Percentiles rank a stretch among this genome's conserved stretches.
Conservation (phyloP, 2,797 vertebrate genomes). For the Psittacula derbiana region DNA sequence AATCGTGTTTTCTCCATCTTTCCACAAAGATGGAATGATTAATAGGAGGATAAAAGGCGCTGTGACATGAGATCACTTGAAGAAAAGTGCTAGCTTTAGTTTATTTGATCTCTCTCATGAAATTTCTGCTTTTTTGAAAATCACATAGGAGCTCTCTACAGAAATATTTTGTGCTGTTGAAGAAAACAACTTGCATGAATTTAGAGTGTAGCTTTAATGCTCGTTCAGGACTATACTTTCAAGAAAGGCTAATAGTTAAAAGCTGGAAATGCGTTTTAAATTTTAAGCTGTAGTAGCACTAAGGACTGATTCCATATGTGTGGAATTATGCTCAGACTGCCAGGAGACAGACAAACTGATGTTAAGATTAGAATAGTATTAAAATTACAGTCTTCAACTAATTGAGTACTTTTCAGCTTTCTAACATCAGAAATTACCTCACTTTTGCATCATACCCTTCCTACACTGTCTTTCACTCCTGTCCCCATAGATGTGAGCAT, state of each 20-base stretch:
- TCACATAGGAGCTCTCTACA: not conserved
- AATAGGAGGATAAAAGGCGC: not conserved
- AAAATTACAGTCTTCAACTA: not conserved
- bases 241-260: not conserved
- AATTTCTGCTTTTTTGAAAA: not conserved
- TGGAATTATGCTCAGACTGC: not conserved
- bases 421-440: not conserved
- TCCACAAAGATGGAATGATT: not conserved
- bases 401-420: not conserved
- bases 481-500: not conserved
- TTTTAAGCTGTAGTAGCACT: not conserved
- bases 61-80: not conserved
- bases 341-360: not conserved
- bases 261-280: not conserved
- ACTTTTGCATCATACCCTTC: not conserved
- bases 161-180: not conserved
- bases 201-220: constrained; percentile 1
- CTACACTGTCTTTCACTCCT: not conserved
- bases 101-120: not conserved
- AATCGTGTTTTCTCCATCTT: not conserved
- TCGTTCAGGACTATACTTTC: not conserved
- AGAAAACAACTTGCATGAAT: constrained; percentile 4
- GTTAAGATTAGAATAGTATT: not conserved
- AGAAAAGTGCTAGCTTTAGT: not conserved
- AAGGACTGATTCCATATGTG: not conserved